phyloP scores from a whole-genome alignment of 2,113 vertebrate genomes.

The Lophura nycthemera region DNA sequence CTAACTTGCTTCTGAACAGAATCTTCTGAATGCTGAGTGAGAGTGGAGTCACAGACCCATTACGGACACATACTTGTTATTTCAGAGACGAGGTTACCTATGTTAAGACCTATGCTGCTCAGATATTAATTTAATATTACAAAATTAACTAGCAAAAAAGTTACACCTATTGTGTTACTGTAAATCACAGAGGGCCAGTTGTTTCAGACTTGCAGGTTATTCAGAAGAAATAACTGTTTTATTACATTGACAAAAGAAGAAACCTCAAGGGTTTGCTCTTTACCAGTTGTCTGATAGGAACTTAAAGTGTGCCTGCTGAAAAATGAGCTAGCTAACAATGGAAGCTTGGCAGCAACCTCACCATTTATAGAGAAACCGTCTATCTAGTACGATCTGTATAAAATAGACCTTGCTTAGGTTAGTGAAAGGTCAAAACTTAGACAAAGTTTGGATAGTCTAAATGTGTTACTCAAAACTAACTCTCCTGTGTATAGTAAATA shows the following conservation, averaged over 20 bases:
- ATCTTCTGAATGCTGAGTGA: not conserved
- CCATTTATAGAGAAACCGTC: slow-evolving; percentile 37
- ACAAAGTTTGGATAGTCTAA: slow-evolving; percentile 78
- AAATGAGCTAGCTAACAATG: slow-evolving; percentile 66
- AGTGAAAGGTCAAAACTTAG: slow-evolving; percentile 80
- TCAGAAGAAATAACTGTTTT: slow-evolving; percentile 35
- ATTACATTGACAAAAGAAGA: slow-evolving; percentile 49
- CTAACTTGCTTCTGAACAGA: not conserved
- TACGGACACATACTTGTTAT: not conserved
- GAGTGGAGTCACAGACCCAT: not conserved
- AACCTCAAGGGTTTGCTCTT: slow-evolving; percentile 36
- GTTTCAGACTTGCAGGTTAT: slow-evolving; percentile 19
- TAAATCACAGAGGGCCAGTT: slow-evolving; percentile 9
- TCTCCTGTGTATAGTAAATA: slow-evolving; percentile 86
- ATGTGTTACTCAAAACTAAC: slow-evolving; percentile 82
- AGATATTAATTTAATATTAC: not conserved
- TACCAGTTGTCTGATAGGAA: slow-evolving; percentile 45
- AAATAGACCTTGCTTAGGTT: slow-evolving; percentile 78
- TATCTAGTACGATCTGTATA: slow-evolving; percentile 58
- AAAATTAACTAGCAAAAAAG: not conserved
- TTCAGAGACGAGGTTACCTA: not conserved
- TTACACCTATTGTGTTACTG: not conserved
- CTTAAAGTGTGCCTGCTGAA: slow-evolving; percentile 40
- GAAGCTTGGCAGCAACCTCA: slow-evolving; percentile 36
- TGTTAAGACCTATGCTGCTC: not conserved